Evolutionary conservation across 2,888 invertebrate species (phyloP), one percentile per base, ranked within the genome.

Genomic region (Clusia tigrina): DNA sequence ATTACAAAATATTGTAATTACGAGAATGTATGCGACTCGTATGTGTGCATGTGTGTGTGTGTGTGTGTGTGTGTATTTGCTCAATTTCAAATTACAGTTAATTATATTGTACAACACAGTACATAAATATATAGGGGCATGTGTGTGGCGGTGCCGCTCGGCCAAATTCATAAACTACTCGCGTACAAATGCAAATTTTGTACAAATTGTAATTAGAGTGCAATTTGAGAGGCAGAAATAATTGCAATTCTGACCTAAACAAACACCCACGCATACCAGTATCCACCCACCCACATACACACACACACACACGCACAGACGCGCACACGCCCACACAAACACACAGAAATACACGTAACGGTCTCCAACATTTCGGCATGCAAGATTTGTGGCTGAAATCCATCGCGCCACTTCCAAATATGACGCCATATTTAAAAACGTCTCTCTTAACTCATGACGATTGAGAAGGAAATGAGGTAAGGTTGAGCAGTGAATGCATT

Each of bases 381-480:
- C 32, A 32, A 32, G 42, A 42, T 42, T 42, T 42, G n/a, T 42
- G n/a, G n/a, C n/a, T n/a, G n/a, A n/a, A n/a, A n/a, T n/a, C 3
- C 9, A 42, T 52, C 22, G 52, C 22, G n/a, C 23, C n/a, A n/a
- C n/a, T n/a, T n/a, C n/a, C n/a, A n/a, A n/a, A n/a, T n/a, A n/a
- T n/a, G n/a, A n/a, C n/a, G n/a, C n/a, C n/a, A n/a, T n/a, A n/a
- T n/a, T n/a, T n/a, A n/a, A n/a, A n/a, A n/a, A n/a, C n/a, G n/a
- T n/a, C n/a, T n/a, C n/a, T 54, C 25, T 15, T 26, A 42, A 54
- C 12, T 26, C 17, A 64, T 64, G 64, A 64, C 60, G 22, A 55
- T 65, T 65, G 65, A 57, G 60, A 60, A 58, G 67, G 69, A 67
- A 62, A 76, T 76, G 76, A 70, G 75, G 73, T 76, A 32, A 10